These are phyloP conservation scores for Harpalus rubripes DNA, from an alignment of 2,888 invertebrate genomes.

Conservation along the genomic window DNA sequence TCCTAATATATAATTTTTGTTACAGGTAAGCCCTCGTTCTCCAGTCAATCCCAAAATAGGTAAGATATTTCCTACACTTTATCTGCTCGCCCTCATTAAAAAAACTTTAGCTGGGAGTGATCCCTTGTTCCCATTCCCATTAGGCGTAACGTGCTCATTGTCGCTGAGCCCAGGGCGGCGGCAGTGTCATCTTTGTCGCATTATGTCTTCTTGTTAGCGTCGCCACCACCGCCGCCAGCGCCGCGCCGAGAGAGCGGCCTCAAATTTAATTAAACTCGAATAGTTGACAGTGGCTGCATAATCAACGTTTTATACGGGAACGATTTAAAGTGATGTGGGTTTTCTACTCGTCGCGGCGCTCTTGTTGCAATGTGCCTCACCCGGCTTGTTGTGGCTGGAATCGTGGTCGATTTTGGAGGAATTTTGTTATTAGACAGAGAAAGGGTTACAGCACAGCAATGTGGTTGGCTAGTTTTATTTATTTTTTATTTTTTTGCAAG, in stretches of 20 bases:
- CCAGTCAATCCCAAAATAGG: background rate
- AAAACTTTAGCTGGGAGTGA: background rate
- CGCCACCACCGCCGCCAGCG: conserved; percentile 51
- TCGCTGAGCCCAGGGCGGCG: conserved; percentile 3
- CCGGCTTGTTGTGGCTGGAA: background rate
- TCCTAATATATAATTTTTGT: background rate
- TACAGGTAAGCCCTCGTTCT: conserved; percentile 17
- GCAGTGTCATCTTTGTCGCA: conserved; percentile 65
- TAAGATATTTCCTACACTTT: background rate
- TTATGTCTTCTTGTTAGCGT: conserved; percentile 61
- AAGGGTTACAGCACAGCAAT: background rate
- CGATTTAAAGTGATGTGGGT: conserved; percentile 59
- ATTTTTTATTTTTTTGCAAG: background rate
- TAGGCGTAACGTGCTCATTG: conserved; percentile 48
- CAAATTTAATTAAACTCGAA: conserved; percentile 69
- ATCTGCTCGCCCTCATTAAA: background rate
- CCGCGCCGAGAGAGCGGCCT: conserved; percentile 66
- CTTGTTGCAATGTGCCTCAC: background rate
- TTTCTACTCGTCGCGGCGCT: conserved; percentile 6
- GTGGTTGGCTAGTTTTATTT: background rate
- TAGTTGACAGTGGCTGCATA: conserved; percentile 68
- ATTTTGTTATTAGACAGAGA: conserved; percentile 6
- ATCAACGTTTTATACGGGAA: conserved; percentile 68
- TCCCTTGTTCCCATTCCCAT: conserved; percentile 15
- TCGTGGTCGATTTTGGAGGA: background rate